Evolutionary conservation across 2,888 invertebrate genomes (phyloP), one percentile per base, ranked within the genome.

Genomic region (Idaea straminata): DNA sequence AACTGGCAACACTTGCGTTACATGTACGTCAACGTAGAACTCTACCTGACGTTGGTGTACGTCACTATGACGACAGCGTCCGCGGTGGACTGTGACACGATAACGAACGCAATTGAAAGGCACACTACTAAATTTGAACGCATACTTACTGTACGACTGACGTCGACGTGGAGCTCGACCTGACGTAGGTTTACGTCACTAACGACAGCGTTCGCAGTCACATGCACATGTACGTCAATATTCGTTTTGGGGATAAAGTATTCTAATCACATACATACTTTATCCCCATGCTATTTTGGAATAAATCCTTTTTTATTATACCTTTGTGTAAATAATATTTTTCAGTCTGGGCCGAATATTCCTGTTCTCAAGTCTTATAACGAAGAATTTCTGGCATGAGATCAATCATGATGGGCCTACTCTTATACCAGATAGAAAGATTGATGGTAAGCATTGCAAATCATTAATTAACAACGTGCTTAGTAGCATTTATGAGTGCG

Each of bases 11-110:
- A 90, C 0, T 72, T 91, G 58, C 81, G 83, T 7, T 72, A 74
- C 4, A 75, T 85, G 75, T 73, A 89, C 36, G 63, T 89, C 2
- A 79, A 76, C 63, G 94, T 94, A 13, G 94, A 94, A 72, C 77
- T 95, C 38, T 94, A 94, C 0, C 90, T 94, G 74, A 91, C 94
- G 73, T 88, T 93, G 35, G 86, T 95, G 69, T 95, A 95, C 80
- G 91, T 95, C 72, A 94, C 95, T 5, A 88, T 93, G 66, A 84
- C 80, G 59, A 92, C 94, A 0, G 93, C 94, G 3, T 91, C 93
- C 6, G 94, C 94, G 0, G 77, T 94, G n/a, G 94, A 93, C 72
- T 93, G 93, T 73, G 83, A 70, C 64, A 85, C 85, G 2, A 71
- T 92, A 3, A 76, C 83, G 1, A 89, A 89, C 64, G 88, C 92